phyloP scores from a whole-genome alignment of 2,113 vertebrate genomes.

The Trogon melanurus region DNA sequence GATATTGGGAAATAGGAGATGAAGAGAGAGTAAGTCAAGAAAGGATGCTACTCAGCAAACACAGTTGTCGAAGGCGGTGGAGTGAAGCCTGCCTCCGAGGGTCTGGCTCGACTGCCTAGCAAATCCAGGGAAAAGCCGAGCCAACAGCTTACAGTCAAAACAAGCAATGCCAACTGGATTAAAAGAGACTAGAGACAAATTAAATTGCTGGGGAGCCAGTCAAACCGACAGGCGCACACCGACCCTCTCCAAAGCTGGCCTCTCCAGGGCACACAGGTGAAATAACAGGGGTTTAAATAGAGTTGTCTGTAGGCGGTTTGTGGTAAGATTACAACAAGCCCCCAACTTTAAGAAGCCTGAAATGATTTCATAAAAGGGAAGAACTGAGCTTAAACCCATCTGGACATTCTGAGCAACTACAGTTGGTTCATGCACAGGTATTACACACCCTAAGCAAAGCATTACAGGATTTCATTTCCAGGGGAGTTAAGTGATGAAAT shows the following conservation, averaged over 20 bases:
- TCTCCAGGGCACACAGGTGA: background rate
- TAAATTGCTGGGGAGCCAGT: background rate
- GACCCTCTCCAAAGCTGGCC: background rate
- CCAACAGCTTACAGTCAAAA: background rate
- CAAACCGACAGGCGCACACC: background rate
- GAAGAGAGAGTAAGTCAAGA: background rate
- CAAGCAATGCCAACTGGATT: background rate
- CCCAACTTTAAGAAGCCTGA: background rate
- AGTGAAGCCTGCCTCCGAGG: background rate
- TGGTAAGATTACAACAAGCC: background rate
- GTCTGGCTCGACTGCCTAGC: background rate
- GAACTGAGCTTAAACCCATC: background rate
- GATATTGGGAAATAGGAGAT: fast-evolving
- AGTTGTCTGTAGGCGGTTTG: background rate
- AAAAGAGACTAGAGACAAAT: background rate
- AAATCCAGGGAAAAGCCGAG: background rate
- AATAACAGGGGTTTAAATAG: fast-evolving
- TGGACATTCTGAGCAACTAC: background rate
- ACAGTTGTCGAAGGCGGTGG: background rate
- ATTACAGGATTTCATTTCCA: background rate
- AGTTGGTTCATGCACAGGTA: background rate
- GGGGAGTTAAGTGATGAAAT: background rate
- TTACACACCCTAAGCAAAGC: background rate
- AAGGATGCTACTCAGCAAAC: background rate
- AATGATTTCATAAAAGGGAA: background rate